Evolutionary conservation across 2,797 vertebrate species (phyloP), one percentile per base, ranked within the genome.

Genomic region (Sphaeramia orbicularis): DNA sequence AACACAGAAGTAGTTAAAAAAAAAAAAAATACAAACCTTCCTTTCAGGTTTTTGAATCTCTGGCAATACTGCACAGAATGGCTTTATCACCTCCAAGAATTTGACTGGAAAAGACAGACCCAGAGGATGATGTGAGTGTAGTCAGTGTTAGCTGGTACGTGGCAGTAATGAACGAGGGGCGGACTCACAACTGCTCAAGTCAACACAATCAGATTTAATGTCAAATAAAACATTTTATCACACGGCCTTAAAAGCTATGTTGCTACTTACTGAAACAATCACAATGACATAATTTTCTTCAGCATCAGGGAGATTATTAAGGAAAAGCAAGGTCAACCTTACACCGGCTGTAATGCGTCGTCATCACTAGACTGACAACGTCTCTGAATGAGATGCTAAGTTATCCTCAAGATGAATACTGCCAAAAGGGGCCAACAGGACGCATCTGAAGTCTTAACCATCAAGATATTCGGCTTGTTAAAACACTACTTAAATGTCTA

Each of bases 11-110:
- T 0, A 14, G 1, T n/a, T n/a, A 1, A 9, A 19, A 35, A 7
- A 13, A 24, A 42, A 45, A 10, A 24, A 44, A 35, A 53, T n/a
- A 65, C 78, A 30, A 86, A 98, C 97, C 94, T 97, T 97, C 92
- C 97, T 94, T 86, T 99, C 97, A 0, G 97, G 97, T 85, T 99
- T 99, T 87, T 99, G 97, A 79, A 99, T 98, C 90, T 99, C 97
- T 44, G 97, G 97, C 84, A 99, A 85, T 70, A 99, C 96, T 12
- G 96, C 97, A 91, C 97, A 99, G 91, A 99, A 99, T 0, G 97
- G 97, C 85, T 99, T 99, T 80, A 99, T 99, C 81, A 99, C 96
- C 92, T 99, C 97, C 90, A 99, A 84, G 93, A 99, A 98, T 94
- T 99, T 99, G 88, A 99, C 97, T 99, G 93, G 18, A 91, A 86